phyloP scores from a whole-genome alignment of 2,888 invertebrate genomes.

The Eupithecia subumbrata region DNA sequence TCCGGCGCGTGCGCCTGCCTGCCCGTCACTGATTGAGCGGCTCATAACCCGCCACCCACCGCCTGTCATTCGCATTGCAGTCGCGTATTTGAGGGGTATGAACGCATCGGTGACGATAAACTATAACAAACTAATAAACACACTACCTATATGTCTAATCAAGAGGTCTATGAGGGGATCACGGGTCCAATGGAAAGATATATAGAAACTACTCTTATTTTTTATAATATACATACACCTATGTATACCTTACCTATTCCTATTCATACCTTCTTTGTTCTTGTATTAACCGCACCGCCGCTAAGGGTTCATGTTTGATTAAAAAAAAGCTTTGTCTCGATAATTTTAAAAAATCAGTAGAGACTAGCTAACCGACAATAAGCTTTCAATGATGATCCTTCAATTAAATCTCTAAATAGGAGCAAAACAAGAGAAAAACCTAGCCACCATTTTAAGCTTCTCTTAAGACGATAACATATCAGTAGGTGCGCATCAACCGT shows the following conservation, averaged over 20 bases:
- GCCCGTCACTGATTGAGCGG: slow-evolving; percentile 75
- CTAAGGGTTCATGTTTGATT: neutral
- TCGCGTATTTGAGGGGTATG: slow-evolving; percentile 23
- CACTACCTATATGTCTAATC: neutral
- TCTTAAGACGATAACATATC: slow-evolving; percentile 17
- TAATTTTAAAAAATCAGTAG: neutral
- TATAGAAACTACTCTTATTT: neutral
- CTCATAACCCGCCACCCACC: slow-evolving; percentile 75
- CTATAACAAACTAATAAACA: neutral
- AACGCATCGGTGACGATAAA: slow-evolving; percentile 14
- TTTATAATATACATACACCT: neutral
- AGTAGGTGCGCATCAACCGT: slow-evolving; percentile 27
- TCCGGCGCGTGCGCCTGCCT: slow-evolving; percentile 74
- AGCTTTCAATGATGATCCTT: neutral
- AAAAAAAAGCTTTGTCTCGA: neutral
- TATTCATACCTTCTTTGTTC: neutral
- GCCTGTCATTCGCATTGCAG: slow-evolving; percentile 66
- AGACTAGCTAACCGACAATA: neutral
- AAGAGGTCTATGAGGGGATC: neutral
- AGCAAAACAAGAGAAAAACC: neutral
- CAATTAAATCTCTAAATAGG: neutral
- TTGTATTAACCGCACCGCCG: neutral
- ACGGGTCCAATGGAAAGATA: neutral
- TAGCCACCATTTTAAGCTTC: neutral
- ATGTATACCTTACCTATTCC: neutral